Percentiles rank a stretch among this genome's conserved stretches.
phyloP scores from a whole-genome alignment of 1,140 invertebrate species.

The Tetranychus cinnabarinus region DNA sequence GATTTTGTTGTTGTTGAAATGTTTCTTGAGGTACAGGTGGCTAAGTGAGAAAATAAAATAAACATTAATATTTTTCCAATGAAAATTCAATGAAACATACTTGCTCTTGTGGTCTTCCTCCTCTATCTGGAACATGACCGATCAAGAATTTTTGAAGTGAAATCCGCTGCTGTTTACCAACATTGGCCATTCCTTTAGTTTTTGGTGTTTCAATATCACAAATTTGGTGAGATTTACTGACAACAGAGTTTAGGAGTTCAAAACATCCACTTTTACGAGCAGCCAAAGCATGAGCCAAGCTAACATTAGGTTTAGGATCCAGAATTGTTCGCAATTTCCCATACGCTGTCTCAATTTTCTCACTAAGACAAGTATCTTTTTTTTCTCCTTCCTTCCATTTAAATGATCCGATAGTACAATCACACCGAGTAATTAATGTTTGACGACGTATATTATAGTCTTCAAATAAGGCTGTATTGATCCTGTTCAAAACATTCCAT shows the following conservation, averaged over 20 bases:
- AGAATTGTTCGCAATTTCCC: background rate
- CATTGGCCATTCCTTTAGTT: conserved; percentile 4
- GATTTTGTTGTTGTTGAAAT: background rate
- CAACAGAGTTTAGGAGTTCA: conserved; percentile 3
- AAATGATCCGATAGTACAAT: conserved; percentile 85
- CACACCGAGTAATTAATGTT: conserved; percentile 65
- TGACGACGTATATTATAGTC: conserved; percentile 63
- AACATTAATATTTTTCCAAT: background rate
- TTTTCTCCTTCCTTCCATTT: conserved; percentile 10
- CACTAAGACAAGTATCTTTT: background rate
- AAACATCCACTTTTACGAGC: conserved; percentile 2
- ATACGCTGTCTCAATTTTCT: background rate
- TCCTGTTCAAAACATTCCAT: conserved; percentile 2
- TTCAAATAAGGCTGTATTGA: background rate
- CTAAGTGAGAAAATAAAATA: background rate
- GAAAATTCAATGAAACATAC: background rate
- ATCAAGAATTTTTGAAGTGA: conserved; percentile 6
- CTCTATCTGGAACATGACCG: conserved; percentile 8
- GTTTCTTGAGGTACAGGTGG: background rate
- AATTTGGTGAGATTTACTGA: conserved; percentile 4
- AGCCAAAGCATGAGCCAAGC: conserved; percentile 4
- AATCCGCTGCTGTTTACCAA: conserved; percentile 5
- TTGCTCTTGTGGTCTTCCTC: conserved; percentile 6
- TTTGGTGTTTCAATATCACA: conserved; percentile 6
- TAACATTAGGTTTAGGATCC: background rate